A percentile compares a stretch with the other conserved stretches of the same genome.
These are phyloP conservation scores for Agriotes lineatus DNA, from an alignment of 2,888 invertebrate species.

Conservation along the genomic window DNA sequence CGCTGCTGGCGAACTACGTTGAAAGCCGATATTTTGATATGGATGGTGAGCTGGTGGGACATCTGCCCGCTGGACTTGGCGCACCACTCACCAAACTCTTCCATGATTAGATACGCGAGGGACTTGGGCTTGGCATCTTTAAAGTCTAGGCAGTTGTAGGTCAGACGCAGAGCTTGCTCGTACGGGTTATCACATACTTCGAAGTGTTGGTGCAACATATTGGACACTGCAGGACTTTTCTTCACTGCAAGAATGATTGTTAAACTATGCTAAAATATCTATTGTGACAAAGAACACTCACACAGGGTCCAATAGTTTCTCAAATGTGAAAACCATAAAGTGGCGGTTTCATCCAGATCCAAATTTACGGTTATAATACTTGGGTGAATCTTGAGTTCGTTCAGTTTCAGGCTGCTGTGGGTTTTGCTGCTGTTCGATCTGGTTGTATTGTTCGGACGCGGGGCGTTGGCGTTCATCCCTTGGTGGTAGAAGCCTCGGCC, in stretches of 20 bases:
- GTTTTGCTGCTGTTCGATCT: not conserved
- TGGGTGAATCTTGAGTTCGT: slow-evolving; percentile 22
- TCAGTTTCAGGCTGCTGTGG: not conserved
- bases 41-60: slow-evolving; percentile 66
- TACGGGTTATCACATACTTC: slow-evolving; percentile 70
- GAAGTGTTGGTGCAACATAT: slow-evolving; percentile 61
- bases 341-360: slow-evolving; percentile 35
- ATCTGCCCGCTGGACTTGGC: slow-evolving; percentile 62
- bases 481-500: slow-evolving; percentile 31
- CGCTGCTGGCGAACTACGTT: slow-evolving; percentile 78
- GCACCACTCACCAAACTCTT: slow-evolving; percentile 72
- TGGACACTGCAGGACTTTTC: slow-evolving; percentile 62
- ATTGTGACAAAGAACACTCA: too few species aligned
- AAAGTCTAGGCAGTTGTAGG: slow-evolving; percentile 74
- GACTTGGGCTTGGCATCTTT: slow-evolving; percentile 74
- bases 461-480: not conserved
- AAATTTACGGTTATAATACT: slow-evolving; percentile 41
- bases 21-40: slow-evolving; percentile 80
- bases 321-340: slow-evolving; percentile 43
- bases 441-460: not conserved
- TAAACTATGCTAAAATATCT: too few species aligned
- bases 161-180: slow-evolving; percentile 70
- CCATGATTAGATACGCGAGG: slow-evolving; percentile 74
- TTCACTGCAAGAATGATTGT: slow-evolving; percentile 65
- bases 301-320: slow-evolving; percentile 45